Percentiles rank a stretch among this genome's conserved stretches.
phyloP scores from a whole-genome alignment of 2,797 vertebrate species.

The Masticophis lateralis region DNA sequence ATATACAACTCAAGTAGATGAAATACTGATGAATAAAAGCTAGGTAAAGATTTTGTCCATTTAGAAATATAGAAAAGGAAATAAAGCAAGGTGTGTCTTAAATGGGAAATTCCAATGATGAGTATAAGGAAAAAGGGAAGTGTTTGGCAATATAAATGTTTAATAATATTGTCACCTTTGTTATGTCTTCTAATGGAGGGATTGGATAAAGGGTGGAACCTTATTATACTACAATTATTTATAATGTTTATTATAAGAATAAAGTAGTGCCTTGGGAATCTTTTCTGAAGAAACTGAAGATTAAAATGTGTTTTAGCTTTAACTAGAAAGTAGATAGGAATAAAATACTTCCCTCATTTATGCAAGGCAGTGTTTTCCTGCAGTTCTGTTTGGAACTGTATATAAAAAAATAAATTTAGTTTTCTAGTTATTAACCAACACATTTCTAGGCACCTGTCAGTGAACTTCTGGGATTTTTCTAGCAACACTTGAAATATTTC shows the following conservation, averaged over 20 bases:
- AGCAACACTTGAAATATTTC: constrained; percentile 15
- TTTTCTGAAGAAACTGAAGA: neutral
- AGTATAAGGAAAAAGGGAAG: neutral
- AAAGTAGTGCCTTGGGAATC: neutral
- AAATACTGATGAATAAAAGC: neutral
- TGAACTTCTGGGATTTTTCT: neutral
- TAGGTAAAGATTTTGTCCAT: neutral
- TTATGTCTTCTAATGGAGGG: neutral
- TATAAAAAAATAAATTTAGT: neutral
- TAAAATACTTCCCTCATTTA: neutral
- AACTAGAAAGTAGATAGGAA: neutral
- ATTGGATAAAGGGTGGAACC: neutral
- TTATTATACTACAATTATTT: neutral
- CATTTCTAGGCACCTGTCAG: neutral
- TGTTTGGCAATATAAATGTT: neutral
- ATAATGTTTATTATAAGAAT: neutral
- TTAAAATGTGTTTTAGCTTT: neutral
- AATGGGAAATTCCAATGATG: neutral
- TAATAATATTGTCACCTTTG: neutral
- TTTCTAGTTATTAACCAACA: neutral
- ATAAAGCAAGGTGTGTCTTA: neutral
- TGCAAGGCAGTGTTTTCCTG: neutral
- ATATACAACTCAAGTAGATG: neutral
- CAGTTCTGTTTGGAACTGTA: neutral
- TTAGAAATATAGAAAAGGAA: neutral